These are phyloP conservation scores for Euwallacea similis DNA, from an alignment of 1,140 invertebrate genomes.

Conservation along the genomic window DNA sequence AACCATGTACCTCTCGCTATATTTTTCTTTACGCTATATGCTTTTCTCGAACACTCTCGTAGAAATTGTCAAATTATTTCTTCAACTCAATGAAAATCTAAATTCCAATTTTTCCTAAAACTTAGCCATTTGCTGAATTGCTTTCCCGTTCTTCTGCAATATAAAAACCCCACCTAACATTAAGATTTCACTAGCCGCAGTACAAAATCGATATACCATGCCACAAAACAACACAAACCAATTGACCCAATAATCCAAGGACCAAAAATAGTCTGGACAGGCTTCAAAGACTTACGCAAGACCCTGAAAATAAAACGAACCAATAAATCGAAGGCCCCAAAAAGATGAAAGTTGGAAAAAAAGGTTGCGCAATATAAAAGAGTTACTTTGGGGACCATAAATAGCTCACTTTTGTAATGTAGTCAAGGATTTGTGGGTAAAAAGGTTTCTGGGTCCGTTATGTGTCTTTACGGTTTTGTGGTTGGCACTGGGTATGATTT, in stretches of 20 bases:
- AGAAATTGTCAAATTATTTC: too few relatives aligned
- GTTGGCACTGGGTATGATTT: background rate
- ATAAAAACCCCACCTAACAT: too few relatives aligned
- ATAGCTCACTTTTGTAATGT: conserved; percentile 3
- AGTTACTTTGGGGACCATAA: background rate
- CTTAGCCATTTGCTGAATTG: too few relatives aligned
- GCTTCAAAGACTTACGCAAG: conserved; percentile 6
- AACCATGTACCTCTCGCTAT: too few relatives aligned
- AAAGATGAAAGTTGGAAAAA: conserved; percentile 4
- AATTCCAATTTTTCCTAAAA: too few relatives aligned
- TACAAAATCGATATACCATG: background rate
- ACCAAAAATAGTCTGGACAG: background rate
- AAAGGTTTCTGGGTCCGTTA: background rate
- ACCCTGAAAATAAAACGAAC: conserved; percentile 11
- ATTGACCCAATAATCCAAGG: conserved; percentile 6
- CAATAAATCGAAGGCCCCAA: conserved; percentile 8
- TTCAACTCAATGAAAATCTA: too few relatives aligned
- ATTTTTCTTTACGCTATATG: too few relatives aligned
- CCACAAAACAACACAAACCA: conserved; percentile 1
- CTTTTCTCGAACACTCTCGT: too few relatives aligned
- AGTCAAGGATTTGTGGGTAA: background rate
- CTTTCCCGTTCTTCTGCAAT: too few relatives aligned
- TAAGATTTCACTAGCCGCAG: too few relatives aligned
- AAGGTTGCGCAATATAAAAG: conserved; percentile 9
- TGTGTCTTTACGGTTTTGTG: background rate